A percentile compares a stretch with the other conserved stretches of the same genome.
These are phyloP conservation scores for Microcebus jonahi DNA, from an alignment of 2,113 vertebrate species.

Conservation along the genomic window DNA sequence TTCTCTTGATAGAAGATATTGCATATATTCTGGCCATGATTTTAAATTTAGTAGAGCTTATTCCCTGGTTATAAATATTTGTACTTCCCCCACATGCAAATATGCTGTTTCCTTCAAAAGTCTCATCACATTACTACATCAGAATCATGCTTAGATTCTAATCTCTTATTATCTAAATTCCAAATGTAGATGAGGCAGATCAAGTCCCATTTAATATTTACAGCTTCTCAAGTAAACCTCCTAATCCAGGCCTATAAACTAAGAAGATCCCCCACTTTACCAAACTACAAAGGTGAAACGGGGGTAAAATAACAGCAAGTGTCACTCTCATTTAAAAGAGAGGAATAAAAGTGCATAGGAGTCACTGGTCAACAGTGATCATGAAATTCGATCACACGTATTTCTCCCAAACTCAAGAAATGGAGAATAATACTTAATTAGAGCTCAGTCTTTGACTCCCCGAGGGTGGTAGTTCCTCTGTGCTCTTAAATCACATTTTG, in stretches of 20 bases:
- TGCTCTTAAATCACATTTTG: neutral
- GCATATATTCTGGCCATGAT: neutral
- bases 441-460: neutral
- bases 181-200: neutral
- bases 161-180: neutral
- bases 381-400: neutral
- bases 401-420: neutral
- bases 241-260: neutral
- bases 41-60: neutral
- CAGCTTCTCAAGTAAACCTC: neutral
- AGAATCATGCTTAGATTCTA: neutral
- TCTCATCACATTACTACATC: neutral
- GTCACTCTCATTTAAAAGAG: neutral
- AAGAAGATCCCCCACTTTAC: neutral
- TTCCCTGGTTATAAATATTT: neutral
- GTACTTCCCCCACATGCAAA: neutral
- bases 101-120: neutral
- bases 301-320: neutral
- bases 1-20: neutral
- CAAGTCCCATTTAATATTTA: neutral
- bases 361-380: neutral
- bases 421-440: neutral
- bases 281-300: neutral
- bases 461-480: neutral
- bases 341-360: neutral